Percentiles rank a stretch among this genome's conserved stretches.
phyloP scores from a whole-genome alignment of 2,113 vertebrate species.

The Alectura lathami region DNA sequence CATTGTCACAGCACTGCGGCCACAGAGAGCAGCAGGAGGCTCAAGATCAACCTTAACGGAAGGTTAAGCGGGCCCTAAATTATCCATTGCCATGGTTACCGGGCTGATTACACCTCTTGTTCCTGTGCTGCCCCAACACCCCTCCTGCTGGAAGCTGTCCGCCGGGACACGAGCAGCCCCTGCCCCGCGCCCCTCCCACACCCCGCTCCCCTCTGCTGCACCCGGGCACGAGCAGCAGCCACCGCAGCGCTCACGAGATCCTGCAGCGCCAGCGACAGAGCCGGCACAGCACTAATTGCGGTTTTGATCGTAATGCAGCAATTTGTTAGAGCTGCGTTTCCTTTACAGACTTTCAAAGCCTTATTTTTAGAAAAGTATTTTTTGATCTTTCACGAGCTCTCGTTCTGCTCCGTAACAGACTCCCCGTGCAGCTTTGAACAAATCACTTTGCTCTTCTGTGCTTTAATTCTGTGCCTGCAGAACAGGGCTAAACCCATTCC shows the following conservation, averaged over 20 bases:
- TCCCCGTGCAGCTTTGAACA: slow-evolving; percentile 20
- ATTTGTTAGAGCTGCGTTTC: background rate
- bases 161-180: background rate
- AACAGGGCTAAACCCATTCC: background rate
- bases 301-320: background rate
- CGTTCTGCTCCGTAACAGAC: background rate
- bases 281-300: background rate
- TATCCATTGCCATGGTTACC: background rate
- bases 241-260: accelerated
- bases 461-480: background rate
- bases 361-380: slow-evolving; percentile 10
- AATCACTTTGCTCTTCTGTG: slow-evolving; percentile 17
- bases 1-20: accelerated
- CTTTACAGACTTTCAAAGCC: slow-evolving; percentile 31
- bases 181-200: accelerated
- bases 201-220: accelerated
- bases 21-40: background rate
- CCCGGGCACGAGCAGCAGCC: accelerated
- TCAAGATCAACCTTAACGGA: background rate
- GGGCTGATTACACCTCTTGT: background rate
- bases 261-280: background rate
- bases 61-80: background rate
- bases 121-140: background rate
- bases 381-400: slow-evolving; percentile 3
- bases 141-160: background rate